Conservation (phyloP, 1,140 invertebrate genomes). For the Cyrtorhinus lividipennis region DNA sequence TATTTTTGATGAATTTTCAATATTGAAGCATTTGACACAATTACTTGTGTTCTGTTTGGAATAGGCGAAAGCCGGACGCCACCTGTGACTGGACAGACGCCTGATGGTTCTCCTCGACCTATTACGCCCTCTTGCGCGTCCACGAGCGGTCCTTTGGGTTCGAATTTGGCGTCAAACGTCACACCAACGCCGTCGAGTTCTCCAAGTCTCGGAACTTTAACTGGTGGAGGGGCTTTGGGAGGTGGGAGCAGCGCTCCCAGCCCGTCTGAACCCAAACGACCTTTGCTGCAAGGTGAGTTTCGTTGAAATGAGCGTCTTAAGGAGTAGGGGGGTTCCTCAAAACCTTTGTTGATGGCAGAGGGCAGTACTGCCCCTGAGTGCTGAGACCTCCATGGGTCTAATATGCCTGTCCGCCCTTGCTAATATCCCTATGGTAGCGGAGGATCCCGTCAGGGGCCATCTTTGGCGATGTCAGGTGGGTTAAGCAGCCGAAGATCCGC, state of each 20-base stretch:
- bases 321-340: neutral
- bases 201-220: slow-evolving; percentile 24
- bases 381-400: no score
- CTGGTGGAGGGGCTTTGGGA: slow-evolving; percentile 6
- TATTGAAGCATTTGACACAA: no score
- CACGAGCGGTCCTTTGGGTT: neutral
- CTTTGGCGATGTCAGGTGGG: no score
- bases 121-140: neutral
- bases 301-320: neutral
- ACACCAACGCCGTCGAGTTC: slow-evolving; percentile 27
- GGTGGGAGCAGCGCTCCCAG: neutral
- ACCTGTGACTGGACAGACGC: neutral
- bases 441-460: no score
- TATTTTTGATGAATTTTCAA: no score
- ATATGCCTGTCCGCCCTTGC: no score
- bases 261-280: neutral
- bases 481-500: no score
- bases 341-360: no score
- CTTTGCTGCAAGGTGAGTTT: neutral
- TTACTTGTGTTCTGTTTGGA: neutral
- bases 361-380: no score
- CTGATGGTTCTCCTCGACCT: neutral
- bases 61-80: slow-evolving; percentile 9
- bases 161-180: neutral
- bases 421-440: no score